Evolutionary conservation across 2,113 vertebrate genomes (phyloP).

Genomic region (Poeciliopsis prolifica): DNA sequence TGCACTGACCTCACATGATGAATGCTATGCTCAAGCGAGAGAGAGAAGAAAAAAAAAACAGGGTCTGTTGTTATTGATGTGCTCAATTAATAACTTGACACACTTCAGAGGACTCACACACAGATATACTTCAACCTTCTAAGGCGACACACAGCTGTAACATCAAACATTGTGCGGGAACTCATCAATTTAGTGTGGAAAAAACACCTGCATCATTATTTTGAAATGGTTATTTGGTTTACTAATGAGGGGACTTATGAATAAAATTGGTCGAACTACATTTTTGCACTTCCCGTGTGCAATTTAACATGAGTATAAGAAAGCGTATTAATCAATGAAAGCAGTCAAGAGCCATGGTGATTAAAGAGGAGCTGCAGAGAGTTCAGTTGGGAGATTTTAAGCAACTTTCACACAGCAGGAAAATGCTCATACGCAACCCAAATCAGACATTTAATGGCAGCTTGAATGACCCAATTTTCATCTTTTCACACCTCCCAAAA

Average conservation of each 20-base stretch:
- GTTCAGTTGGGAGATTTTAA: neutral
- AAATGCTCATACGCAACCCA: too few species aligned
- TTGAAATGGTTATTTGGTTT: neutral
- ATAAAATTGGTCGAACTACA: neutral
- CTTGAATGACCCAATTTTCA: too few species aligned
- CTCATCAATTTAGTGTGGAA: neutral
- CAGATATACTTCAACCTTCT: conserved; percentile 28
- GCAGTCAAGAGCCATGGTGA: neutral
- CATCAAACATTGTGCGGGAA: neutral
- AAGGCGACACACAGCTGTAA: conserved; percentile 15
- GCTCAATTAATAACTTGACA: conserved; percentile 76
- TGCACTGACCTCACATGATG: conserved; percentile 76
- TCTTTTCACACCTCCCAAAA: too few species aligned
- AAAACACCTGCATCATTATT: neutral
- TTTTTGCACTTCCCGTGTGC: neutral
- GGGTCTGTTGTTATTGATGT: conserved; percentile 76
- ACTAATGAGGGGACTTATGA: neutral
- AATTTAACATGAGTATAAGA: neutral
- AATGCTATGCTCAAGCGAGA: conserved; percentile 69
- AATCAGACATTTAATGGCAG: too few species aligned
- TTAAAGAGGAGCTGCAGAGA: neutral
- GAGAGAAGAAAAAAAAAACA: conserved; percentile 43
- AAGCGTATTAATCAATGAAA: neutral
- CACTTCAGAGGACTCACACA: conserved; percentile 41
- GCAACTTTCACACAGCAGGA: too few species aligned